Percentiles rank a stretch among this genome's conserved stretches.
Evolutionary conservation across 2,797 vertebrate genomes (phyloP).

Genomic region (Melopsittacus undulatus): DNA sequence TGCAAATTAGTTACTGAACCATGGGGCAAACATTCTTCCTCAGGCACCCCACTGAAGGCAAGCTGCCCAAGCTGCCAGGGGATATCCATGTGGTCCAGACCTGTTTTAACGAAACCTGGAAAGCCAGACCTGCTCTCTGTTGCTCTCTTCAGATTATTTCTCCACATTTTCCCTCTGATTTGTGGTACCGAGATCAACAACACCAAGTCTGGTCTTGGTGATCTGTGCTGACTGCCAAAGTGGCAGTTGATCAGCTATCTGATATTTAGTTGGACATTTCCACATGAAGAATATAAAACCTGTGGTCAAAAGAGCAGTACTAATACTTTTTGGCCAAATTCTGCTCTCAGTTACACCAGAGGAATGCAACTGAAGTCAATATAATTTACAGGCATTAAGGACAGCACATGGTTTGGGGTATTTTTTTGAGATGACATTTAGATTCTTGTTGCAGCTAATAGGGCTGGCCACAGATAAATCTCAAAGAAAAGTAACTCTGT

Average conservation of each 20-base stretch:
- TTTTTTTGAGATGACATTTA: background rate
- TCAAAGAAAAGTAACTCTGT: conserved; percentile 13
- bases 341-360: conserved; percentile 8
- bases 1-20: fast-evolving
- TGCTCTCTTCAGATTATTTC: background rate
- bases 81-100: background rate
- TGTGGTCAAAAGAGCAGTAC: background rate
- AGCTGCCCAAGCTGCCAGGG: background rate
- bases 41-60: background rate
- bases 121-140: background rate
- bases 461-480: background rate
- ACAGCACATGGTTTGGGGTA: background rate
- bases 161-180: background rate
- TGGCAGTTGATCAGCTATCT: background rate
- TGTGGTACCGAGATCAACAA: background rate
- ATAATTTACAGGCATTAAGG: conserved; percentile 13
- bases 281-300: background rate
- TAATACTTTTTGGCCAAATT: background rate
- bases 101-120: background rate
- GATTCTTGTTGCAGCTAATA: background rate
- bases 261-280: background rate
- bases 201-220: background rate
- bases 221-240: background rate
- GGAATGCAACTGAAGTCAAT: conserved; percentile 5
- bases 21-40: background rate